phyloP scores from a whole-genome alignment of 2,797 vertebrate species.

The Myotis pilosus region DNA sequence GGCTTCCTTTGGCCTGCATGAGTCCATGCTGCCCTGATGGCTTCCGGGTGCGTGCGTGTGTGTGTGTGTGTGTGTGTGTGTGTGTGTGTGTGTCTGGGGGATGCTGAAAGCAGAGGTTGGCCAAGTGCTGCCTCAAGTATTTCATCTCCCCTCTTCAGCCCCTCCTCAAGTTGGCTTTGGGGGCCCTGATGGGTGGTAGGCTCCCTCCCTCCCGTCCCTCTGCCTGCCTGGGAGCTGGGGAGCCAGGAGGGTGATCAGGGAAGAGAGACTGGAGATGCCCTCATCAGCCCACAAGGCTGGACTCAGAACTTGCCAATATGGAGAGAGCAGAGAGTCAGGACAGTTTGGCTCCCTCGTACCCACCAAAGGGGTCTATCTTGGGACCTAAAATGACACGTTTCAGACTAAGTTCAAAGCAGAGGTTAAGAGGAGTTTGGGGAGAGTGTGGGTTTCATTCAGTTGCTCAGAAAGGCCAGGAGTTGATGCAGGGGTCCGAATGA shows the following conservation, averaged over 20 bases:
- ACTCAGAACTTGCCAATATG: not conserved
- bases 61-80: not conserved
- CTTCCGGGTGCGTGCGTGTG: not conserved
- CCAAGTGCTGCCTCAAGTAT: not conserved
- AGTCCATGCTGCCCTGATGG: not conserved
- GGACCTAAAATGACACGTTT: not conserved
- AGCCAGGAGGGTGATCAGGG: rapidly evolving
- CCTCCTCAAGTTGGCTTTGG: not conserved
- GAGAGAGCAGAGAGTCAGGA: not conserved
- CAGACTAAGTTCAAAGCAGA: not conserved
- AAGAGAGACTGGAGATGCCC: not conserved
- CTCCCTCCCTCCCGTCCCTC: not conserved
- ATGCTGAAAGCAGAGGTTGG: not conserved
- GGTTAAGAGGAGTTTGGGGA: not conserved
- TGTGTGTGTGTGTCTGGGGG: not conserved
- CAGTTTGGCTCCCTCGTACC: not conserved
- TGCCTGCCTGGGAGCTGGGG: not conserved
- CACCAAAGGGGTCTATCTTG: not conserved
- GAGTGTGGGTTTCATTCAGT: not conserved
- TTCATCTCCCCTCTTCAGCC: not conserved
- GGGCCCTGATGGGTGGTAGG: not conserved
- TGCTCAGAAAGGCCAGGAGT: not conserved
- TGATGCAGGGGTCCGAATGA: not conserved
- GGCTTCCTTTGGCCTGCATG: not conserved
- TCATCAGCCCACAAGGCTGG: not conserved